phyloP scores from a whole-genome alignment of 2,797 vertebrate species.

The Erpetoichthys calabaricus region DNA sequence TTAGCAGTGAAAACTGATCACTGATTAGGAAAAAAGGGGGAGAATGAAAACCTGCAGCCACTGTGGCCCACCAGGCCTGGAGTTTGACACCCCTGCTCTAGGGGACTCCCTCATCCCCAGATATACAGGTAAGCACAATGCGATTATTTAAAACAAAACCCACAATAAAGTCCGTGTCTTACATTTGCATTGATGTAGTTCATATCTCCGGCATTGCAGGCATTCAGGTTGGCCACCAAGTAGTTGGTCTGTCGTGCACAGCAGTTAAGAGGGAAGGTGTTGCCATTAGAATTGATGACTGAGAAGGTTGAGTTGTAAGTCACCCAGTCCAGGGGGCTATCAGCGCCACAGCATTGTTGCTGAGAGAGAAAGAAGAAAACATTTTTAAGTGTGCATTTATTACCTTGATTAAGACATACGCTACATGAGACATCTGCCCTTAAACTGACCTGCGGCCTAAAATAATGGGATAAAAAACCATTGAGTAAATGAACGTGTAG shows the following conservation, averaged over 20 bases:
- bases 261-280: slow-evolving; percentile 46
- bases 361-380: slow-evolving; percentile 14
- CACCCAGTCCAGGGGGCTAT: slow-evolving; percentile 47
- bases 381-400: too few relatives aligned
- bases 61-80: too few relatives aligned
- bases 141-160: too few relatives aligned
- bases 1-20: too few relatives aligned
- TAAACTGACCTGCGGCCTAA: too few relatives aligned
- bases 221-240: slow-evolving; percentile 24
- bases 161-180: not conserved
- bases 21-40: too few relatives aligned
- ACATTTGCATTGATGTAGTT: slow-evolving; percentile 35
- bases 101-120: not conserved
- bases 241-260: slow-evolving; percentile 36
- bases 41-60: too few relatives aligned
- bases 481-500: too few relatives aligned
- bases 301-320: slow-evolving; percentile 39
- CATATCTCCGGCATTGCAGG: slow-evolving; percentile 33
- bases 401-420: too few relatives aligned
- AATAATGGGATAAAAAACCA: too few relatives aligned
- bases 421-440: too few relatives aligned
- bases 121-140: too few relatives aligned
- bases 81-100: not conserved
- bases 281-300: slow-evolving; percentile 4
- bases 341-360: slow-evolving; percentile 52